Evolutionary conservation across 2,113 vertebrate species (phyloP), one percentile per base, ranked within the genome.

Genomic region (Ploceus nigricollis): DNA sequence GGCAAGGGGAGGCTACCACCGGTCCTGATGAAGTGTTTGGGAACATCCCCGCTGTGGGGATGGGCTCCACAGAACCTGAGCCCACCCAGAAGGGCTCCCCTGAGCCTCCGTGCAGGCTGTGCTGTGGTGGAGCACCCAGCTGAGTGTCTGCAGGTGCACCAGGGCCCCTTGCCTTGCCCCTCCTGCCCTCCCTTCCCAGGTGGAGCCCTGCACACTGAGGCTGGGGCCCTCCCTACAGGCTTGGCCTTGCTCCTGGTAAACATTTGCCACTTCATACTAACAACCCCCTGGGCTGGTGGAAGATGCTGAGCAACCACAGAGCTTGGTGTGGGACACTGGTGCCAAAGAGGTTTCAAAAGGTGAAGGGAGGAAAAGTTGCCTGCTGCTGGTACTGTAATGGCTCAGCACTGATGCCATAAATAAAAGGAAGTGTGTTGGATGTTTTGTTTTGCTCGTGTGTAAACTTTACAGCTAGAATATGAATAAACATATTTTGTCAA

Each of bases 401-500:
- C 63, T 82, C 42, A 69, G 63, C 54, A 53, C 11, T 28, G 37
- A 57, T 42, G 31, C 35, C 33, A 39, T 30, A 73, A 87, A 73
- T 57, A 44, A 90, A 84, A 82, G 23, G 23, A 60, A 76, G 4
- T 9, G 14, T 65, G 54, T 10, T 85, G 54, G 37, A 50, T 6
- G 1, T 57, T 91, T 80, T 61, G n/a, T 50, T 85, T 93, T 44
- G 30, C 22, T 56, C 73, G 31, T 71, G 33, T 61, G 75, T 54
- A 77, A 90, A 82, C 63, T 66, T 63, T 77, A 77, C 6, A 7
- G 53, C 70, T 66, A 77, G 48, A 82, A 76, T 40, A 53, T 66
- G 47, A 78, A 70, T 92, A 94, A 95, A 90, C 40, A 27, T 81
- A 25, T 48, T 82, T 53, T 89, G 64, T 81, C 72, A 71, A 75